Evolutionary conservation across 2,113 vertebrate genomes (phyloP).

Genomic region (Mus musculus): DNA sequence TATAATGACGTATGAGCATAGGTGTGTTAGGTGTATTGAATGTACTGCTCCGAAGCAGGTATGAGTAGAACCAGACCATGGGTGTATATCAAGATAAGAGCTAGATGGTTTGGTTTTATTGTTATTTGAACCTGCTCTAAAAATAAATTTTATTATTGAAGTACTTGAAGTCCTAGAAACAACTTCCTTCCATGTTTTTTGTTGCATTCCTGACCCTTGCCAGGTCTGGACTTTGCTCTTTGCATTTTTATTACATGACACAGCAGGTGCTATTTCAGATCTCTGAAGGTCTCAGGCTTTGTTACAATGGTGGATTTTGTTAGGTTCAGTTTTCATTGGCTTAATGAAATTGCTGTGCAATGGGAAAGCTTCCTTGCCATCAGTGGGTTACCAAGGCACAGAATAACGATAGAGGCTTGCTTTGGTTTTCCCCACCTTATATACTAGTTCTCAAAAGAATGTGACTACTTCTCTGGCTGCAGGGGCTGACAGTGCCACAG

Average conservation of each 20-base stretch:
- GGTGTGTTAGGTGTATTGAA: not conserved
- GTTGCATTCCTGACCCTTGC: not conserved
- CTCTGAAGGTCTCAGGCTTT: not conserved
- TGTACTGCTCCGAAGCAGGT: not conserved
- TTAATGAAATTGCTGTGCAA: not conserved
- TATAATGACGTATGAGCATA: not conserved
- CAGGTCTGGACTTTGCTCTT: not conserved
- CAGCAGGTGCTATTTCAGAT: not conserved
- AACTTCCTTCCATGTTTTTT: not conserved
- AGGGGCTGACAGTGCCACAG: not conserved
- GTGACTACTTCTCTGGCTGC: not conserved
- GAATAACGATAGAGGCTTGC: not conserved
- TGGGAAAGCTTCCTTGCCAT: not conserved
- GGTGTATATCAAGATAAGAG: not conserved
- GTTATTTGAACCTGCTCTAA: not conserved
- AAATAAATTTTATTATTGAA: not conserved
- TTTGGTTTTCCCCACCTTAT: not conserved
- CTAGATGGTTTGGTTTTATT: not conserved
- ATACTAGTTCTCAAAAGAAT: conserved; percentile 13
- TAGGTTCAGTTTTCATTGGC: not conserved
- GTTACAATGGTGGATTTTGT: not conserved
- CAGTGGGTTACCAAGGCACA: not conserved
- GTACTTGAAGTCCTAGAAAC: not conserved
- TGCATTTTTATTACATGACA: not conserved
- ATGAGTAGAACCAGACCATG: not conserved